Base-by-base conservation (phyloP, 2,888 invertebrate species). In the Andrena camellia region DNA sequence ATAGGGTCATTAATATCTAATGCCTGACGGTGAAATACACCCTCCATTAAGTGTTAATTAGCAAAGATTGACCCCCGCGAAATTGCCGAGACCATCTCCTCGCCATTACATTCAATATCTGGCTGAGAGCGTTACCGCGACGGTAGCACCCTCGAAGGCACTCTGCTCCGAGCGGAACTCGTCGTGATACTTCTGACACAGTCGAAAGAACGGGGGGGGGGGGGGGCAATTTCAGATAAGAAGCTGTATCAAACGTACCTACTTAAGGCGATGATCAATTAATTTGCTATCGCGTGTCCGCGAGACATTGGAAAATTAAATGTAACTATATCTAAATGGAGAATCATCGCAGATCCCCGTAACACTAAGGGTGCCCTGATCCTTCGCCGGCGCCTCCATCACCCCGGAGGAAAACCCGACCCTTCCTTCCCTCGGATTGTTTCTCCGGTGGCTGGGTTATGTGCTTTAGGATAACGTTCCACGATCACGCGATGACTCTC, bases 401-500 rank as follows among this genome's bases (percentile, higher is more conserved):
- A 67, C 42, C 67, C 67, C 29, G 77, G 63, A 85, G 57, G 82
- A 78, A 71, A 81, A 64, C 68, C 83, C 79, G 85, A 69, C 84
- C 84, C 83, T 67, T 71, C 78, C 71, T 63, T 81, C 75, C 75
- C 79, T 64, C 84, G 87, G 89, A 90, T 89, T 88, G 87, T 89
- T 90, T 90, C 88, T 87, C 81, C 80, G 85, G 85, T 83, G 82
- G 88, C 78, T 82, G 84, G 87, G 85, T 89, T 89, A 88, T 86
- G 87, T 87, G 86, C 81, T 80, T 81, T 83, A 85, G 88, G 89
- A 90, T 92, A 92, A 92, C 91, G 92, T 91, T 91, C 90, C 85
- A 91, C 90, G 91, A 90, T 91, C 92, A 92, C 92, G 92, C 92
- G 88, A 92, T 90, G 90, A 90, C 89, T 91, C 88, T 89, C 84